Conservation (phyloP, 2,888 invertebrate species). For the Melanostoma scalare region DNA sequence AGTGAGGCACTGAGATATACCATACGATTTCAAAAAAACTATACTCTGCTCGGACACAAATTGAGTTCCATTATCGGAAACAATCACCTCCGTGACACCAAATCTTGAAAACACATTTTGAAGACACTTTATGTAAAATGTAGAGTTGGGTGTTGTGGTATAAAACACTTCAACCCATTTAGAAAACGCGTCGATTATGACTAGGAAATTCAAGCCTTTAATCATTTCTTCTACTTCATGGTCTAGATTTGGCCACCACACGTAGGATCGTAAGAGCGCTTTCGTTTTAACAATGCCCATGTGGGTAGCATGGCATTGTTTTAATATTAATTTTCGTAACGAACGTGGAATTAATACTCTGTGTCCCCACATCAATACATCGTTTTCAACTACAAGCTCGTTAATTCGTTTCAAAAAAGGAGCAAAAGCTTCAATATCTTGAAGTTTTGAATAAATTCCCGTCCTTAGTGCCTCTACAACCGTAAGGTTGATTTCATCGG, state of each 20-base stretch:
- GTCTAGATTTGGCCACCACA: slow-evolving; percentile 66
- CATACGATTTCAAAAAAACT: slow-evolving; percentile 34
- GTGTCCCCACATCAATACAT: no score
- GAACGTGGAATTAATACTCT: slow-evolving; percentile 53
- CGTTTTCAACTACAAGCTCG: slow-evolving; percentile 43
- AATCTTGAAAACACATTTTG: slow-evolving; percentile 53
- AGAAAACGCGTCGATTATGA: slow-evolving; percentile 79
- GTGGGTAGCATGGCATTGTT: slow-evolving; percentile 54
- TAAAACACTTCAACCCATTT: slow-evolving; percentile 79
- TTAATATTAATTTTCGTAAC: slow-evolving; percentile 45
- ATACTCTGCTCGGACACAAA: slow-evolving; percentile 66
- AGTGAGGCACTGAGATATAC: slow-evolving; percentile 41
- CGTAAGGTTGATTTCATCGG: neutral
- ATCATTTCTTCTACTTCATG: slow-evolving; percentile 47
- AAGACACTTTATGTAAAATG: neutral
- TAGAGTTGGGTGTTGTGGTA: slow-evolving; percentile 15
- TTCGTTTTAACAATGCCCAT: slow-evolving; percentile 66
- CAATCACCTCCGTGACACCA: slow-evolving; percentile 73
- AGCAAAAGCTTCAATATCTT: neutral
- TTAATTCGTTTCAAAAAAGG: slow-evolving; percentile 23
- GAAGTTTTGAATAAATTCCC: neutral
- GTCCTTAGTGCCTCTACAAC: neutral
- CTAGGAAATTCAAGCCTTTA: slow-evolving; percentile 74
- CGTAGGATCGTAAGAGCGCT: slow-evolving; percentile 44
- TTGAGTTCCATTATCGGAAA: slow-evolving; percentile 75